phyloP scores from a whole-genome alignment of 2,888 invertebrate species.

The Sepioteuthis lessoniana region DNA sequence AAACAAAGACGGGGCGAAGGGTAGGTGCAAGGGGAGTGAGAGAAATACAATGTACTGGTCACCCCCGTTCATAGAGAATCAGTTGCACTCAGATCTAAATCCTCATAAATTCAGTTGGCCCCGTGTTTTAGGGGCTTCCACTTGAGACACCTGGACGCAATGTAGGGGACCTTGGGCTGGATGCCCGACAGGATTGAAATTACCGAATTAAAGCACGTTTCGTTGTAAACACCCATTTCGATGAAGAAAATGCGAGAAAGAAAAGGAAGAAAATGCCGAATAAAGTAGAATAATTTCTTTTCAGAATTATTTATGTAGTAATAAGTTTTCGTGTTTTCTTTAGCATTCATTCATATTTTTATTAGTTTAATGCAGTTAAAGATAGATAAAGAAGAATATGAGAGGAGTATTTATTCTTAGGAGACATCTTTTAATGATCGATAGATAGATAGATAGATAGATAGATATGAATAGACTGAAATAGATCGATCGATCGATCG shows the following conservation, averaged over 20 bases:
- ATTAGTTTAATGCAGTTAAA: too few relatives aligned
- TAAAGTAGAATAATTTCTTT: background rate
- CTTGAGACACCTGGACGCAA: slow-evolving; percentile 2
- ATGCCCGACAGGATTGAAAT: background rate
- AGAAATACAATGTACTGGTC: background rate
- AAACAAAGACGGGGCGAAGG: background rate
- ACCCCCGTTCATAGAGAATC: background rate
- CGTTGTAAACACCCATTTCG: background rate
- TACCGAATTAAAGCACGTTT: background rate
- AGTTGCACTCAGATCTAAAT: background rate
- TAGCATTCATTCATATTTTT: too few relatives aligned
- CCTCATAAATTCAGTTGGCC: background rate
- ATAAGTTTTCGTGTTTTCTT: too few relatives aligned
- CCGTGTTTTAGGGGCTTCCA: background rate
- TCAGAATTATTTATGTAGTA: too few relatives aligned
- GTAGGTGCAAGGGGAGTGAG: background rate
- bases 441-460: too few relatives aligned
- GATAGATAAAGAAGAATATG: too few relatives aligned
- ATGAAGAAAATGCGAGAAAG: background rate
- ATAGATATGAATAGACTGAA: too few relatives aligned
- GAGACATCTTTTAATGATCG: too few relatives aligned
- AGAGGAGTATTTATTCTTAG: too few relatives aligned
- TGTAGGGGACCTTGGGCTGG: background rate
- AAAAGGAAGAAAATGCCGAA: background rate
- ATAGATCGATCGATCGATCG: background rate